Conservation (phyloP, 1,140 invertebrate genomes). For the Rhagoletis pomonella region DNA sequence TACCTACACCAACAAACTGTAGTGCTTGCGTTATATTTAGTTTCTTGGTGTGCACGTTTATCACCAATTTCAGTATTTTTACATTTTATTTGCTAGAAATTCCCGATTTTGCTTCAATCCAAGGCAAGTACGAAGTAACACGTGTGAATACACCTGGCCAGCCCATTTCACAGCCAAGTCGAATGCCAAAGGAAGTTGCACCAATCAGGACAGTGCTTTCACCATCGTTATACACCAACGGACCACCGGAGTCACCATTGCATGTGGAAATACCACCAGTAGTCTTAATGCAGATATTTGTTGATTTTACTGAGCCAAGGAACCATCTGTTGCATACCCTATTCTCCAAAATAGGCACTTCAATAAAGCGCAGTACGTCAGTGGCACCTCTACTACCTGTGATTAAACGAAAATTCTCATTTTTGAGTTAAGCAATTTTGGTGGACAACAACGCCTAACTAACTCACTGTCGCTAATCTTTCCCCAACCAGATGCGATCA, state of each 20-base stretch:
- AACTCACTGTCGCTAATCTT: slow-evolving; percentile 68
- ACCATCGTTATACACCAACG: slow-evolving; percentile 67
- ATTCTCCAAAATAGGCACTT: slow-evolving; percentile 63
- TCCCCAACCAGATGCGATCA: slow-evolving; percentile 73
- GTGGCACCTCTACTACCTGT: slow-evolving; percentile 53
- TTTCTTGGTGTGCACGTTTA: too few species aligned
- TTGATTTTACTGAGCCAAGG: slow-evolving; percentile 55
- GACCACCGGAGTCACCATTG: slow-evolving; percentile 76
- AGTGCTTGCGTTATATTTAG: too few species aligned
- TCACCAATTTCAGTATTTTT: too few species aligned
- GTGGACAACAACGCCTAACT: too few species aligned
- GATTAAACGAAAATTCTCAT: neutral
- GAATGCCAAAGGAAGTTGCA: slow-evolving; percentile 76
- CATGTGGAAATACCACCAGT: slow-evolving; percentile 64
- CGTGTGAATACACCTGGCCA: slow-evolving; percentile 77
- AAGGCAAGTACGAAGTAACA: slow-evolving; percentile 76
- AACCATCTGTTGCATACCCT: slow-evolving; percentile 60
- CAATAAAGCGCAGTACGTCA: slow-evolving; percentile 61
- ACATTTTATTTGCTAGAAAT: slow-evolving; percentile 58
- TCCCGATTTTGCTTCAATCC: slow-evolving; percentile 72
- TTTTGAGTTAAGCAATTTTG: too few species aligned
- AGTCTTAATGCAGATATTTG: slow-evolving; percentile 67
- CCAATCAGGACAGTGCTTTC: slow-evolving; percentile 73
- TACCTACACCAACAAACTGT: too few species aligned
- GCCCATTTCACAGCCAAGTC: slow-evolving; percentile 75